Percentiles rank a stretch among this genome's conserved stretches.
phyloP scores from a whole-genome alignment of 1,140 invertebrate species.

The Probaryconus sp. region DNA sequence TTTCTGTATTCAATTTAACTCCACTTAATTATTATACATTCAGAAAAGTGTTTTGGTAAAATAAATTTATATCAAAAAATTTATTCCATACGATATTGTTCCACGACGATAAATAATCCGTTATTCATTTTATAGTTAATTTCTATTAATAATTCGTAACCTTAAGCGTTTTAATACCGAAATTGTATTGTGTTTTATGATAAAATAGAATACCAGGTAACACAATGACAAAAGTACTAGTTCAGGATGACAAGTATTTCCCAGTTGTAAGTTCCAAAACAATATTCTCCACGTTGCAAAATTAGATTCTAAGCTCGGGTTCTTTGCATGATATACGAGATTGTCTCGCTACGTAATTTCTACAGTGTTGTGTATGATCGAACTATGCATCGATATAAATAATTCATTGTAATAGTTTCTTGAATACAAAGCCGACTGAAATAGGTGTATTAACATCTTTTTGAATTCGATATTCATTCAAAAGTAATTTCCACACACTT shows the following conservation, averaged over 20 bases:
- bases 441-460: slow-evolving; percentile 43
- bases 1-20: too few relatives aligned
- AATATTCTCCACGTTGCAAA: slow-evolving; percentile 17
- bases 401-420: slow-evolving; percentile 48
- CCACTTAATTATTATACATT: too few relatives aligned
- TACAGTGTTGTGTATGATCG: slow-evolving; percentile 30
- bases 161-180: neutral
- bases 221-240: slow-evolving; percentile 13
- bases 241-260: slow-evolving; percentile 15
- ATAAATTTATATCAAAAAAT: too few relatives aligned
- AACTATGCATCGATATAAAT: slow-evolving; percentile 41
- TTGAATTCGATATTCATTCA: slow-evolving; percentile 31
- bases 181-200: slow-evolving; percentile 2
- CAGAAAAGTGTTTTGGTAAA: too few relatives aligned
- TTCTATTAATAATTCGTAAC: too few relatives aligned
- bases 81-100: too few relatives aligned
- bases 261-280: slow-evolving; percentile 22
- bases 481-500: slow-evolving; percentile 28
- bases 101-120: too few relatives aligned
- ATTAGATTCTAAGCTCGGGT: slow-evolving; percentile 26
- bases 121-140: too few relatives aligned
- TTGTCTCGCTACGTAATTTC: slow-evolving; percentile 27
- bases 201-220: slow-evolving; percentile 1
- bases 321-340: slow-evolving; percentile 41
- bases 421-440: slow-evolving; percentile 20